Percentiles rank a stretch among this genome's conserved stretches.
Evolutionary conservation across 2,888 invertebrate species (phyloP).

Genomic region (Toxonevra muliebris): DNA sequence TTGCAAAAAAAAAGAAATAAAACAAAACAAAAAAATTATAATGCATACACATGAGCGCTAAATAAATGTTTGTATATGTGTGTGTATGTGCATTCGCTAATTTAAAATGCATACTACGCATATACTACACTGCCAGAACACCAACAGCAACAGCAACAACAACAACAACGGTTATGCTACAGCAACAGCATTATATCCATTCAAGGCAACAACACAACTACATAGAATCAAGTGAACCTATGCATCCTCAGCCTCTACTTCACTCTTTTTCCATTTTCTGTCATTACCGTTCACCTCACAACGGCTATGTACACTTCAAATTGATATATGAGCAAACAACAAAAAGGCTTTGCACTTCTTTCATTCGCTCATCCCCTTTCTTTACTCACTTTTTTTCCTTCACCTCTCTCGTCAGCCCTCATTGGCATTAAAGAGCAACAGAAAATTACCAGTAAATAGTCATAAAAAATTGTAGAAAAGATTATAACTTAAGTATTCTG

Average conservation of each 20-base stretch:
- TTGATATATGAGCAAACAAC: too few species aligned
- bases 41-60: slow-evolving; percentile 33
- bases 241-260: too few species aligned
- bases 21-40: slow-evolving; percentile 13
- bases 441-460: not conserved
- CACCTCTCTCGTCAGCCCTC: not conserved
- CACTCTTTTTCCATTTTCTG: too few species aligned
- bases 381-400: not conserved
- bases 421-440: not conserved
- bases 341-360: not conserved
- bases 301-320: too few species aligned
- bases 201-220: slow-evolving; percentile 31
- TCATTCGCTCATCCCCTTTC: too few species aligned
- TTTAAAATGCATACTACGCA: slow-evolving; percentile 54
- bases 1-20: not conserved
- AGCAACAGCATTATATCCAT: slow-evolving; percentile 32
- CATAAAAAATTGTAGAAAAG: not conserved
- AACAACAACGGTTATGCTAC: slow-evolving; percentile 16
- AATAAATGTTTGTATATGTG: slow-evolving; percentile 37
- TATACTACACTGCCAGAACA: slow-evolving; percentile 36
- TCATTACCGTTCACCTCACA: too few species aligned
- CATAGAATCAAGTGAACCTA: not conserved
- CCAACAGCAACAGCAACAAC: not conserved
- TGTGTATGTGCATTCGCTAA: slow-evolving; percentile 47
- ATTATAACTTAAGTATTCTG: not conserved